These are phyloP conservation scores for Betta splendens DNA, from an alignment of 2,797 vertebrate genomes.

Conservation along the genomic window DNA sequence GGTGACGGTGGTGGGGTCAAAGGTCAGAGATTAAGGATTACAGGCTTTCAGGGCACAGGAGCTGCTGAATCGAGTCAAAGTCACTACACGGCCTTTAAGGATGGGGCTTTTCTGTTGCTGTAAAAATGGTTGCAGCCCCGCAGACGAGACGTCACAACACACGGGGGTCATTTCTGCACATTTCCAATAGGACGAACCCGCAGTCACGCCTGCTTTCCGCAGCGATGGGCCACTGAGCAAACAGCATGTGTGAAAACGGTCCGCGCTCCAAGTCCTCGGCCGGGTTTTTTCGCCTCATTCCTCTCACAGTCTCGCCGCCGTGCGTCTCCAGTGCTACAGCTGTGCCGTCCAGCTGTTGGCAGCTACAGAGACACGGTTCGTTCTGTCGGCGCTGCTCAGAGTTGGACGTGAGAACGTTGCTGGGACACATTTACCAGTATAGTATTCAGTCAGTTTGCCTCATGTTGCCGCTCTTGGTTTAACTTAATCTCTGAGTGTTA, in stretches of 20 bases:
- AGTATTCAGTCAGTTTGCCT: neutral
- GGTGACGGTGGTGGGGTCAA: conserved; percentile 48
- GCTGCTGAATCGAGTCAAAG: conserved; percentile 26
- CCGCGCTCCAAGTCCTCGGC: conserved; percentile 40
- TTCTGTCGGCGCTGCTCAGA: neutral
- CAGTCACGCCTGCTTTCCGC: conserved; percentile 20
- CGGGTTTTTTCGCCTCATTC: conserved; percentile 46
- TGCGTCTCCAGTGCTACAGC: conserved; percentile 29
- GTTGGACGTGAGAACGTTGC: neutral
- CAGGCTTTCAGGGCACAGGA: conserved; percentile 47
- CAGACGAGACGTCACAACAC: conserved; percentile 5
- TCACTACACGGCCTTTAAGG: conserved; percentile 9
- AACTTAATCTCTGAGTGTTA: conserved; percentile 37
- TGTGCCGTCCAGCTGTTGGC: conserved; percentile 40
- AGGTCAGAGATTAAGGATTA: conserved; percentile 57
- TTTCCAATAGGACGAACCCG: conserved; percentile 32
- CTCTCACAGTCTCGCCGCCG: conserved; percentile 27
- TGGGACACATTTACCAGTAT: too few relatives aligned
- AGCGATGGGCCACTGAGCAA: conserved; percentile 10
- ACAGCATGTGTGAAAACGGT: conserved; percentile 46
- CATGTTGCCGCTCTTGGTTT: conserved; percentile 25
- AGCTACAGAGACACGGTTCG: conserved; percentile 10
- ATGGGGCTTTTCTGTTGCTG: too few relatives aligned
- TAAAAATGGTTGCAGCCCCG: too few relatives aligned
- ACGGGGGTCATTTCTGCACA: conserved; percentile 8